Base-by-base conservation (phyloP, 2,113 vertebrate species). In the Crotalus helleri region DNA sequence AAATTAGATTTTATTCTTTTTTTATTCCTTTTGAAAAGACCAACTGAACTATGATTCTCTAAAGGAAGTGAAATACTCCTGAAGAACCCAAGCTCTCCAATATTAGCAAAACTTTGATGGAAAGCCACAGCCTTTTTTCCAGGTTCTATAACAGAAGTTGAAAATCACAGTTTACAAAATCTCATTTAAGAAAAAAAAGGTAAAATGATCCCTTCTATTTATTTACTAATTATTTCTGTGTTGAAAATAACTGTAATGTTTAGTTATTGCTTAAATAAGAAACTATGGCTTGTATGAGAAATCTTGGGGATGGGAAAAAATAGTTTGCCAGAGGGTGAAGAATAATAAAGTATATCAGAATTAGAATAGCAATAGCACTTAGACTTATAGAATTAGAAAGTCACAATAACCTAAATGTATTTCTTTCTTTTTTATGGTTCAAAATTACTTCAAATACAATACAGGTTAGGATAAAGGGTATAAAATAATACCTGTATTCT, bases 401-500 rank as follows among this genome's bases (percentile, higher is more conserved):
- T 44, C n/a, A 33, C 64, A 74, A 44, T 17, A 44, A 81, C 17
- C 74, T 81, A 81, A 81, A 81, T 9, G 74, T 8, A 19, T 81
- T 81, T 61, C n/a, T 13, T 39, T 39, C 33, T 6, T 81, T 44
- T 17, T 81, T 81, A 6, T 81, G n/a, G 17, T 44, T 81, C 74
- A 81, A 44, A 21, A 81, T 44, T 21, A 9, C 92, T 91, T 94
- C 44, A 46, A 26, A 49, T 23, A 85, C 81, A 7, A 51, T 51
- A 93, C 6, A 87, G 1, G 51, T 1, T 55, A 39, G 91, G 96
- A 91, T 59, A 88, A n/a, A 8, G 88, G 7, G 29, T 29, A 33
- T 23, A 33, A 81, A 64, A 93, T 17, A 81, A 97, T 97, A 99
- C 99, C 98, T 99, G 99, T 96, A 99, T 98, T 95, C 99, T 98